Conservation (phyloP, 2,888 invertebrate genomes). For the Ashinkailepas kermadecensis region DNA sequence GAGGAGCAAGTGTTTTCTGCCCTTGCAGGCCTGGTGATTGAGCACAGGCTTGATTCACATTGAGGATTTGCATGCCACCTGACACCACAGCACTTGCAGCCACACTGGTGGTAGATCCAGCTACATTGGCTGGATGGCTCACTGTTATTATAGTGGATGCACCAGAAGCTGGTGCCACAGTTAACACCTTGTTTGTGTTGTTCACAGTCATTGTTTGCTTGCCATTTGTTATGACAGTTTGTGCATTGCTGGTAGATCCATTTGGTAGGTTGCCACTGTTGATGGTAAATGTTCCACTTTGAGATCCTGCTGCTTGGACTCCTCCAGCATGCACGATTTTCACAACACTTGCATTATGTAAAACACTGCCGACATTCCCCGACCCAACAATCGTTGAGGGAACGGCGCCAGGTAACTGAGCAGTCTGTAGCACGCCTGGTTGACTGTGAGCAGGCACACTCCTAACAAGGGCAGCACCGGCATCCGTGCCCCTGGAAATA, state of each 20-base stretch:
- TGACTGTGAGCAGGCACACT: not conserved
- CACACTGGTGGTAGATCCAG: not conserved
- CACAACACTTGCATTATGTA: not conserved
- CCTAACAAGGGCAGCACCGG: not conserved
- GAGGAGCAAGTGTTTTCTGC: not conserved
- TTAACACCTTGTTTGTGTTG: not conserved
- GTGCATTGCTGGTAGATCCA: not conserved
- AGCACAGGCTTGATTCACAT: not conserved
- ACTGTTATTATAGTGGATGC: not conserved
- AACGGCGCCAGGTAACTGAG: not conserved
- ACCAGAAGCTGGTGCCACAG: not conserved
- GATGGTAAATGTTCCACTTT: not conserved
- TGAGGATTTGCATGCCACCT: not conserved
- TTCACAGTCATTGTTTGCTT: not conserved
- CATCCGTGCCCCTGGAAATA: not conserved
- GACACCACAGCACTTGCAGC: not conserved
- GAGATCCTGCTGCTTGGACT: not conserved
- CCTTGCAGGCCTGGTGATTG: not conserved
- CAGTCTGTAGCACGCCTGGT: not conserved
- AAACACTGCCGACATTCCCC: not conserved
- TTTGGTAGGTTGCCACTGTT: not conserved
- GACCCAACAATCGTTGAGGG: not conserved
- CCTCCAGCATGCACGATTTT: not conserved
- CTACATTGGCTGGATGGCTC: not conserved
- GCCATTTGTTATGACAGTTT: slow-evolving; percentile 10